Conservation (phyloP, 2,113 vertebrate species). For the Rhea pennata region DNA sequence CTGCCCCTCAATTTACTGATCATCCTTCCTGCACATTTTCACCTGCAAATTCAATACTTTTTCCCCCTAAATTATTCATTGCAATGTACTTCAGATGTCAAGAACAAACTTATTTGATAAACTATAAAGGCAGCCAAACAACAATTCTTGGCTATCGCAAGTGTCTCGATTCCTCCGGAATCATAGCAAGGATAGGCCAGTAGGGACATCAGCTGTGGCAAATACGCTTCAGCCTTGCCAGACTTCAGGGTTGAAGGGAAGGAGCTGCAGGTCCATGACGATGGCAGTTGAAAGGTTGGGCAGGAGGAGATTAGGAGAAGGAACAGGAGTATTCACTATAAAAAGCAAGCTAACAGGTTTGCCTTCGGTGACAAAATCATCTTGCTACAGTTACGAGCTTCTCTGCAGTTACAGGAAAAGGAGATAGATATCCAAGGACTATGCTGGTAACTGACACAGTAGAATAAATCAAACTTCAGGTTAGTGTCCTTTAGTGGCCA, state of each 20-base stretch:
- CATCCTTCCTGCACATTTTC: neutral
- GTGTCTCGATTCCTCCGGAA: constrained; percentile 44
- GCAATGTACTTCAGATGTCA: neutral
- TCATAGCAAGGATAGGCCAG: constrained; percentile 29
- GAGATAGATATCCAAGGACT: neutral
- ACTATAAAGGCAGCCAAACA: neutral
- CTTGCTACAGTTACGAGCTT: neutral
- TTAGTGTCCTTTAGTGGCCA: neutral
- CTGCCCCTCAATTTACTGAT: neutral
- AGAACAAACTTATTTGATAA: neutral
- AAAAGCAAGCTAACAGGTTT: neutral
- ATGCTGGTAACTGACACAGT: neutral
- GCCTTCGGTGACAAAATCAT: neutral
- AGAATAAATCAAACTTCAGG: neutral
- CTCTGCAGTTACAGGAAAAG: neutral
- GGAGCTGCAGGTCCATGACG: neutral
- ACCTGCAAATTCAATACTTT: neutral
- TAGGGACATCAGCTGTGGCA: neutral
- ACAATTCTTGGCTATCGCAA: neutral
- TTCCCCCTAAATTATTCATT: neutral
- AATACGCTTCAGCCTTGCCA: neutral
- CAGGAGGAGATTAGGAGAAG: neutral
- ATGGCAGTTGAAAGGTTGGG: constrained; percentile 2
- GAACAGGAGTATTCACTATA: neutral
- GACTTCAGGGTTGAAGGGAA: constrained; percentile 24